Evolutionary conservation across 2,797 vertebrate genomes (phyloP).

Genomic region (Chelonia mydas): DNA sequence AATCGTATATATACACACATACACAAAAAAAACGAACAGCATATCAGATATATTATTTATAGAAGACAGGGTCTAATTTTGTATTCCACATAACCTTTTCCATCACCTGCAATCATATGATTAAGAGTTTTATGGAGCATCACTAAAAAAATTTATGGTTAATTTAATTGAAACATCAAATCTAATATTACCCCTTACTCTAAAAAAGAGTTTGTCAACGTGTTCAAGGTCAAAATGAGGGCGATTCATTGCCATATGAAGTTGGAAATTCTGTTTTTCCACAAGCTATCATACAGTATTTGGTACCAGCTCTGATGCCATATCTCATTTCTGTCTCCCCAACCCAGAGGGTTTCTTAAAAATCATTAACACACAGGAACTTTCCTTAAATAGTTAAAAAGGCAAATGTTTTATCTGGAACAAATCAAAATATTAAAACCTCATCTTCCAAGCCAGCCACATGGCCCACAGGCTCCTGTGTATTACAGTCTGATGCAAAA

Average conservation of each 20-base stretch:
- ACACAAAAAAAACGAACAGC: slow-evolving; percentile 18
- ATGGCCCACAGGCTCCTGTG: neutral
- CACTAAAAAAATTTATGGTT: neutral
- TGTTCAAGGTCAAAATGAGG: neutral
- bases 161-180: slow-evolving; percentile 18
- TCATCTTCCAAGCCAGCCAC: neutral
- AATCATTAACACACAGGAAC: neutral
- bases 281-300: slow-evolving; percentile 3
- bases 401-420: neutral
- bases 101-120: neutral
- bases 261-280: slow-evolving; percentile 29
- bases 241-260: slow-evolving; percentile 1
- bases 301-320: neutral
- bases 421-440: neutral
- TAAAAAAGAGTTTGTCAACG: neutral
- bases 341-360: neutral
- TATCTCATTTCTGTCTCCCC: slow-evolving; percentile 2
- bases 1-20: neutral
- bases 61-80: neutral
- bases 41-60: slow-evolving; percentile 5
- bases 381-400: neutral
- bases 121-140: neutral
- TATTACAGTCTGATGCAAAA: neutral
- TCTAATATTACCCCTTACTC: neutral
- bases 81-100: neutral